A percentile compares a stretch with the other conserved stretches of the same genome.
These are phyloP conservation scores for Philotrypesis tridentata DNA, from an alignment of 1,140 invertebrate genomes.

Conservation along the genomic window DNA sequence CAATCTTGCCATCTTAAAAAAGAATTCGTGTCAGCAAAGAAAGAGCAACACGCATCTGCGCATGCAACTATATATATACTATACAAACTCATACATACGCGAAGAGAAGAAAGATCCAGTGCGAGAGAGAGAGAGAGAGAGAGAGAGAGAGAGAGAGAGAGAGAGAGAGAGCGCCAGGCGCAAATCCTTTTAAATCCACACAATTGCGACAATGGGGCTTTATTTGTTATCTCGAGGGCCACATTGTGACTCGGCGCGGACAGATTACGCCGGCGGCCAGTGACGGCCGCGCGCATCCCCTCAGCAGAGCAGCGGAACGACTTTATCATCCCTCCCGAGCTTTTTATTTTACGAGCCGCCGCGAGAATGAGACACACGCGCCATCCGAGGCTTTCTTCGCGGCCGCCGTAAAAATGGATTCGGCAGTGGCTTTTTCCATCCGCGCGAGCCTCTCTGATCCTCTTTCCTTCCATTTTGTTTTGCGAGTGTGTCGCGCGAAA, in stretches of 20 bases:
- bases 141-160: constrained; percentile 49
- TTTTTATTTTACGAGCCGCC: constrained; percentile 67
- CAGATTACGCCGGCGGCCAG: constrained; percentile 71
- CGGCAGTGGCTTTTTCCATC: constrained; percentile 46
- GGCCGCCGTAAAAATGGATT: constrained; percentile 61
- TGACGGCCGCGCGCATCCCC: neutral
- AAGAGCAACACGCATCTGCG: neutral
- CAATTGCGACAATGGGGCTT: constrained; percentile 75
- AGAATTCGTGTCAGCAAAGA: neutral
- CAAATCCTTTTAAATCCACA: constrained; percentile 76
- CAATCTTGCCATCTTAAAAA: too few relatives aligned
- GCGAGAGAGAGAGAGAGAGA: constrained; percentile 51
- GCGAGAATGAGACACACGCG: constrained; percentile 26
- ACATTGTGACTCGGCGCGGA: constrained; percentile 74
- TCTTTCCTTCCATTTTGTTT: constrained; percentile 54
- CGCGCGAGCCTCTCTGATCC: neutral
- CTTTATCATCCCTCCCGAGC: constrained; percentile 64
- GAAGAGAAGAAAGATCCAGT: constrained; percentile 51
- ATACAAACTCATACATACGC: neutral
- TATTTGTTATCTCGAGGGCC: constrained; percentile 75
- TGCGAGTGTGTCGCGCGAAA: constrained; percentile 3
- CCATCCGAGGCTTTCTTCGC: constrained; percentile 24
- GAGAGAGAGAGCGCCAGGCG: constrained; percentile 55
- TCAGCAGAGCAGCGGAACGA: constrained; percentile 51
- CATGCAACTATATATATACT: neutral